Base-by-base conservation (phyloP, 2,113 vertebrate species). In the Cephalopholis sonnerati region DNA sequence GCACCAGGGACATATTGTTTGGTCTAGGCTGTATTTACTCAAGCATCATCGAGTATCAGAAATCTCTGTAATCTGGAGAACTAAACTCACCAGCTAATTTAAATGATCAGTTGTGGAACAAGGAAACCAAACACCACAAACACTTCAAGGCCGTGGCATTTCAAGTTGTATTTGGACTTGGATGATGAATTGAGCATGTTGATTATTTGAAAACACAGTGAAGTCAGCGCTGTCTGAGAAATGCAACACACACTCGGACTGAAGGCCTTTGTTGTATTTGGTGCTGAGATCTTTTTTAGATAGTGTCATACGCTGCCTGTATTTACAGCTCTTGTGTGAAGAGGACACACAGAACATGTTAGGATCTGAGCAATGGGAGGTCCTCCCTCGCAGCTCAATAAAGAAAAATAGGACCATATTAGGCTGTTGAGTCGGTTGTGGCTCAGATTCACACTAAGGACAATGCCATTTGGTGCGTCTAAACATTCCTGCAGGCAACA, bases 341-440 rank as follows among this genome's bases (percentile, higher is more conserved):
- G 74, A 91, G 87, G 88, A 93, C 90, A 92, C 86, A 68, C 85
- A 92, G 88, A 90, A 91, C 77, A 90, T 81, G 87, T 84, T 85
- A 79, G 87, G 64, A 86, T 85, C 74, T 54, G 70, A 82, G 82
- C 85, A 77, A 90, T 91, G 87, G 90, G 89, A 86, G 85, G 81
- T 91, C 90, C 92, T 91, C 86, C 88, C 88, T 92, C 82, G 70
- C 85, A 76, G 85, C 87, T 70, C 81, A 83, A 89, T 91, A 84
- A 83, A 87, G 87, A 87, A 85, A 91, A 93, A 91, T 85, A 92
- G 74, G 62, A 82, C 93, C 93, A 93, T 95, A 95, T 94, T 94
- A 93, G 93, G 93, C 78, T 20, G 79, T 82, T 78, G 77, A 89
- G 85, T 68, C 54, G 67, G 62, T 87, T 91, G 78, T 88, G 83